Evolutionary conservation across 1,140 invertebrate species (phyloP).

Genomic region (Aphidius ervi): DNA sequence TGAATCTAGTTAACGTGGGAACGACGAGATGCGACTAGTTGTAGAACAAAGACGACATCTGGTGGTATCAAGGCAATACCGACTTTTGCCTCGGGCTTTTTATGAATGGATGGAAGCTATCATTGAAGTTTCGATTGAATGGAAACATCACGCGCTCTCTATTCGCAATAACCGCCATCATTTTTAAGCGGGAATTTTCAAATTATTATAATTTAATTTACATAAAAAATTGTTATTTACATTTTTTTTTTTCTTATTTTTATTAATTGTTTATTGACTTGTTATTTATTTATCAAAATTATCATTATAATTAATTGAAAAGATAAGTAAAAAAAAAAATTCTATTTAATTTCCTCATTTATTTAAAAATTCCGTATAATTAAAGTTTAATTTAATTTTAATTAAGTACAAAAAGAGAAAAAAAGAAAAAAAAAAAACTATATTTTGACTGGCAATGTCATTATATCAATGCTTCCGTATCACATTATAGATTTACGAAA

Average conservation of each 20-base stretch:
- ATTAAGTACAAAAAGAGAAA: background rate
- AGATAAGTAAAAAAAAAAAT: background rate
- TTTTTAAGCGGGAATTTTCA: background rate
- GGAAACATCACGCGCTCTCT: conserved; percentile 49
- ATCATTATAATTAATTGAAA: background rate
- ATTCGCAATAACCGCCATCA: conserved; percentile 29
- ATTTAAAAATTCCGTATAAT: background rate
- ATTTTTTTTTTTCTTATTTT: background rate
- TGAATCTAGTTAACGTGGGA: background rate
- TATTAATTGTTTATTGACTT: background rate
- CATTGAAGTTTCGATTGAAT: conserved; percentile 61
- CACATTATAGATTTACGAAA: conserved; percentile 11
- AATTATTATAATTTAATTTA: no score
- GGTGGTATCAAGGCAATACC: conserved; percentile 42
- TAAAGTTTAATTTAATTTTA: background rate
- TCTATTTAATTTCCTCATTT: background rate
- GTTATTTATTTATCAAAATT: background rate
- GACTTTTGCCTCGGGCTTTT: conserved; percentile 59
- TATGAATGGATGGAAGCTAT: conserved; percentile 75
- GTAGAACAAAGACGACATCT: conserved; percentile 48
- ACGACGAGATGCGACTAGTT: conserved; percentile 8
- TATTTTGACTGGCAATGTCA: conserved; percentile 13
- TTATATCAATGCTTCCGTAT: conserved; percentile 21
- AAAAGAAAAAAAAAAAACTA: background rate
- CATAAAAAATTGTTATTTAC: background rate